These are phyloP conservation scores for Brachionichthys hirsutus DNA, from an alignment of 2,113 vertebrate species.

Conservation along the genomic window DNA sequence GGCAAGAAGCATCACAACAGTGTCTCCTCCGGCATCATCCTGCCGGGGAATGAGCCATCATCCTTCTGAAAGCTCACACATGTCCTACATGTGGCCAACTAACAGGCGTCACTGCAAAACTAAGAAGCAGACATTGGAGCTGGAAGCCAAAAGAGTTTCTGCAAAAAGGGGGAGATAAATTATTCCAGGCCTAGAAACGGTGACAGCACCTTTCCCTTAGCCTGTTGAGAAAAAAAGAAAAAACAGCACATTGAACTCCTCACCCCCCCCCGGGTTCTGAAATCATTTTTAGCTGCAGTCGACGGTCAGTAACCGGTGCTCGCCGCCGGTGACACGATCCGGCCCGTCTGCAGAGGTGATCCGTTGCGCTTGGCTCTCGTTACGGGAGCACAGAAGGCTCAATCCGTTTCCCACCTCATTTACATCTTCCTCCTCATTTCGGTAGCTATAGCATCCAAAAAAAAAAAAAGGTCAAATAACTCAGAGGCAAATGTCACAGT, in stretches of 20 bases:
- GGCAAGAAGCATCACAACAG: neutral
- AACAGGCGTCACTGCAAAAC: conserved; percentile 53
- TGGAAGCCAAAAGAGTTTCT: conserved; percentile 48
- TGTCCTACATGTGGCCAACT: conserved; percentile 58
- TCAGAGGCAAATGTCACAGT: neutral
- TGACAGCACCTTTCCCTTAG: conserved; percentile 67
- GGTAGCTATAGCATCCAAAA: conserved; percentile 9
- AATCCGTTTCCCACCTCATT: conserved; percentile 44
- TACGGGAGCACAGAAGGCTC: conserved; percentile 14
- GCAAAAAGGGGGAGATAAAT: conserved; percentile 62
- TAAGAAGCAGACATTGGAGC: conserved; percentile 42
- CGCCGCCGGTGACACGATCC: conserved; percentile 76
- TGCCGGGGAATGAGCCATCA: conserved; percentile 14
- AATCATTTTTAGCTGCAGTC: conserved; percentile 77
- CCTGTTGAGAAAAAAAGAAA: conserved; percentile 63
- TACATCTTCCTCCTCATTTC: conserved; percentile 21
- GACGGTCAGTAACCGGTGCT: conserved; percentile 72
- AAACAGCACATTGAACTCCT: conserved; percentile 73
- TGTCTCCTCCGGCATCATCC: neutral
- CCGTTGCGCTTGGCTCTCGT: conserved; percentile 82
- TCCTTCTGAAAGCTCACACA: conserved; percentile 38
- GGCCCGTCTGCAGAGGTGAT: conserved; percentile 83
- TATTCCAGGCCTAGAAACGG: conserved; percentile 53
- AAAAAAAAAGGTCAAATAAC: conserved; percentile 7
- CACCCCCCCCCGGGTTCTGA: conserved; percentile 71